Evolutionary conservation across 1,140 invertebrate species (phyloP), one percentile per base, ranked within the genome.

Genomic region (Sogatella furcifera): DNA sequence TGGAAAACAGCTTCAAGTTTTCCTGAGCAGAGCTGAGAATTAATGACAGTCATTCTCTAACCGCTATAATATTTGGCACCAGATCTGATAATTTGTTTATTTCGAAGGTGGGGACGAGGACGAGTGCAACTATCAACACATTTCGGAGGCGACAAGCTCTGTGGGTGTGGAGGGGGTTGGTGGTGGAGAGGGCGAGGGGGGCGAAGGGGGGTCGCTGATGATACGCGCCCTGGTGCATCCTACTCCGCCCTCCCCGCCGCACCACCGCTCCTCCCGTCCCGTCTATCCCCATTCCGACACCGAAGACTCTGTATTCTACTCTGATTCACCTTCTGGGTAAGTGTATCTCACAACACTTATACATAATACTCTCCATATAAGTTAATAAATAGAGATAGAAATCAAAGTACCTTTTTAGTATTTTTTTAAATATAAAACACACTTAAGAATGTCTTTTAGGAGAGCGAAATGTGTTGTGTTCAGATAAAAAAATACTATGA

Each of bases 61-160:
- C n/a, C n/a, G n/a, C n/a, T n/a, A n/a, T n/a, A 6, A 28, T 28
- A 2, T 28, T 28, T 28, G 24, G n/a, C 6, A 28, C 24, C 24
- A 28, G 24, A 28, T n/a, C n/a, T n/a, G n/a, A n/a, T n/a, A n/a
- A n/a, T n/a, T n/a, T 28, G 24, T 38, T 38, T 11, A 38, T 38
- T 9, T 38, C 11, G 3, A 2, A 34, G 34, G 42, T 61, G 61
- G 38, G 43, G 24, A 56, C 59, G 64, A 67, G 38, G 75, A 78
- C 2, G 81, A 84, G 44, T 76, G 78, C 60, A 80, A 82, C n/a
- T 83, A 84, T 63, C 81, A 82, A 63, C 73, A 80, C 64, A 81
- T 83, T 60, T 78, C 80, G 0, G 78, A 81, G n/a, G 76, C 79
- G 0, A 77, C 77, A 0, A 60, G 59, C 38, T 54, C 19, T 52